Evolutionary conservation across 2,888 invertebrate genomes (phyloP).

Genomic region (Trachelus troglodyta): DNA sequence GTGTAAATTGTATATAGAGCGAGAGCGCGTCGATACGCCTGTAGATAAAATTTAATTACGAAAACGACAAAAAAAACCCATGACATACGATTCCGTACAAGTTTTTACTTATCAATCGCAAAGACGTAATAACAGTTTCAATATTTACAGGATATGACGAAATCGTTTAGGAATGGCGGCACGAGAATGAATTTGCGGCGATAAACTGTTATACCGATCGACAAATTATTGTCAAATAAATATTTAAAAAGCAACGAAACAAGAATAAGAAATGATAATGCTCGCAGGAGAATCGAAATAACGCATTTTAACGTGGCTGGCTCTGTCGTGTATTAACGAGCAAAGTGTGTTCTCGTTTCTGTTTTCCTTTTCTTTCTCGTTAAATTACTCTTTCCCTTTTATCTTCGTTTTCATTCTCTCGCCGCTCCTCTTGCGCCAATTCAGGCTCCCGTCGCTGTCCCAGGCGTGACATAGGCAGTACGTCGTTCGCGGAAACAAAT

Average conservation of each 20-base stretch:
- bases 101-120: not conserved
- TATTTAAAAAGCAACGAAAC: not conserved
- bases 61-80: not conserved
- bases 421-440: not conserved
- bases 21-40: too few species aligned
- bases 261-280: not conserved
- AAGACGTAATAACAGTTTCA: not conserved
- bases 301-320: not conserved
- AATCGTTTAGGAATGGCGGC: not conserved
- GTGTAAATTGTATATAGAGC: not conserved
- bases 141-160: not conserved
- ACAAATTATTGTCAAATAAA: not conserved
- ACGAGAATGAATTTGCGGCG: not conserved
- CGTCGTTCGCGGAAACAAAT: not conserved
- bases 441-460: conserved; percentile 4
- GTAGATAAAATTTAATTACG: not conserved
- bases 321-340: not conserved
- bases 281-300: not conserved
- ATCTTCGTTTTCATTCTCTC: not conserved
- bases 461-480: not conserved
- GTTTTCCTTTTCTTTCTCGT: not conserved
- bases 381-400: not conserved
- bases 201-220: not conserved
- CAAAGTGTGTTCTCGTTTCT: not conserved
- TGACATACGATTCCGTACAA: not conserved